Conservation (phyloP, 2,888 invertebrate genomes). For the Acronicta leporina region DNA sequence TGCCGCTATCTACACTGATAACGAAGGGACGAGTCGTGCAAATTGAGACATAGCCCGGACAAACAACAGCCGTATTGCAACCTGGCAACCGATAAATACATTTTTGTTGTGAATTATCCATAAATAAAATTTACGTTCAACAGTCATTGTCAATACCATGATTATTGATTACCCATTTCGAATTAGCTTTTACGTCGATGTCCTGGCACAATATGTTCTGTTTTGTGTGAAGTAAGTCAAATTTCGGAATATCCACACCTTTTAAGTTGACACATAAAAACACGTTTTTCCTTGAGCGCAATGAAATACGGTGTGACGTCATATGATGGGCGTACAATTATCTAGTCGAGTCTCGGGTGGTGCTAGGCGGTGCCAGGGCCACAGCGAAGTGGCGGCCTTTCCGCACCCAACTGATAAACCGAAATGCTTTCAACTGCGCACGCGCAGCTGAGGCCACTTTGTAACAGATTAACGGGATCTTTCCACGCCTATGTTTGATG, state of each 20-base stretch:
- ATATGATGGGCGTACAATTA: constrained; percentile 74
- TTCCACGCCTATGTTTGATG: constrained; percentile 18
- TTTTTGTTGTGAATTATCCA: background rate
- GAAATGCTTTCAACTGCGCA: constrained; percentile 72
- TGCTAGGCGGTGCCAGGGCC: constrained; percentile 80
- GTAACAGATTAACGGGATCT: constrained; percentile 56
- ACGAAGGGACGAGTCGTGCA: constrained; percentile 62
- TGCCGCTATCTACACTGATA: constrained; percentile 81
- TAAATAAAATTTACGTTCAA: background rate
- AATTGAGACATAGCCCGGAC: constrained; percentile 47
- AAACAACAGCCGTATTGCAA: constrained; percentile 20
- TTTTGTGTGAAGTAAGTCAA: constrained; percentile 5
- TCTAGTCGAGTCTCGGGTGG: constrained; percentile 65
- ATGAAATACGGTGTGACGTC: constrained; percentile 56
- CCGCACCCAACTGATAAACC: constrained; percentile 76
- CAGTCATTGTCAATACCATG: background rate
- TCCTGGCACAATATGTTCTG: too few relatives aligned
- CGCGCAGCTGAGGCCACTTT: constrained; percentile 66
- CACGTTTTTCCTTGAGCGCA: constrained; percentile 53
- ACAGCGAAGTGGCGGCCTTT: constrained; percentile 67
- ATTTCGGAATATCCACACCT: constrained; percentile 48
- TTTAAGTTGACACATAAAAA: constrained; percentile 41
- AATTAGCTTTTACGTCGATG: too few relatives aligned
- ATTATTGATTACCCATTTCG: background rate
- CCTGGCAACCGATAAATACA: constrained; percentile 3